Conservation (phyloP, 2,113 vertebrate species). For the Damaliscus lunatus region DNA sequence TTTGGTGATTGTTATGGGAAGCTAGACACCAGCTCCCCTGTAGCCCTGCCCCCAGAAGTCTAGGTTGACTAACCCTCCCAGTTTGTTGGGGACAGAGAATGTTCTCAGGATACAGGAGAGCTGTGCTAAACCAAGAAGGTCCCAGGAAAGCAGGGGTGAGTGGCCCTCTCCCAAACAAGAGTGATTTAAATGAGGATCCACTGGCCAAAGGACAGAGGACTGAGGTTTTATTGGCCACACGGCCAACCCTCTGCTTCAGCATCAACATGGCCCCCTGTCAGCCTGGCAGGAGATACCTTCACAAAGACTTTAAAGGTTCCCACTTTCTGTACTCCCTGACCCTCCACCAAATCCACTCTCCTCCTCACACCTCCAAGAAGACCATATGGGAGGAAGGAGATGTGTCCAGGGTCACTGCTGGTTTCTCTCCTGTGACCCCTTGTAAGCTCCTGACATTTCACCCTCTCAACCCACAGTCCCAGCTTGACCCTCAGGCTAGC, state of each 20-base stretch:
- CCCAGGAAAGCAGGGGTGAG: not conserved
- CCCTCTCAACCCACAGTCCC: not conserved
- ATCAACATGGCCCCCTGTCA: not conserved
- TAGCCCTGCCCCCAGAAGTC: fast-evolving
- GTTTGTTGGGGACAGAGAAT: not conserved
- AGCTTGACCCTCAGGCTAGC: not conserved
- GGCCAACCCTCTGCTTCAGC: not conserved
- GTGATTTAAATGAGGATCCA: not conserved
- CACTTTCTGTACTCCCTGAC: not conserved
- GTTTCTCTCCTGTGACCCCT: not conserved
- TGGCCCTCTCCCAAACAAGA: no score
- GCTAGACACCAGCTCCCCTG: not conserved
- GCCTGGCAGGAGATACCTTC: not conserved
- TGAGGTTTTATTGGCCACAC: not conserved
- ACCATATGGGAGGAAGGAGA: not conserved
- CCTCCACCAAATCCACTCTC: not conserved
- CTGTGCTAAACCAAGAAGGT: not conserved
- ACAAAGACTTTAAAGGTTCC: not conserved
- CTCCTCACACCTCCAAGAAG: not conserved
- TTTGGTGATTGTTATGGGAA: not conserved
- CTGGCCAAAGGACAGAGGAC: not conserved
- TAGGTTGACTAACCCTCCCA: not conserved
- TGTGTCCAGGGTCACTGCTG: not conserved
- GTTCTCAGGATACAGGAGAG: not conserved
- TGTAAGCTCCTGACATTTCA: not conserved